These are phyloP conservation scores for Myotis brandtii DNA, from an alignment of 2,113 vertebrate species.

Conservation along the genomic window DNA sequence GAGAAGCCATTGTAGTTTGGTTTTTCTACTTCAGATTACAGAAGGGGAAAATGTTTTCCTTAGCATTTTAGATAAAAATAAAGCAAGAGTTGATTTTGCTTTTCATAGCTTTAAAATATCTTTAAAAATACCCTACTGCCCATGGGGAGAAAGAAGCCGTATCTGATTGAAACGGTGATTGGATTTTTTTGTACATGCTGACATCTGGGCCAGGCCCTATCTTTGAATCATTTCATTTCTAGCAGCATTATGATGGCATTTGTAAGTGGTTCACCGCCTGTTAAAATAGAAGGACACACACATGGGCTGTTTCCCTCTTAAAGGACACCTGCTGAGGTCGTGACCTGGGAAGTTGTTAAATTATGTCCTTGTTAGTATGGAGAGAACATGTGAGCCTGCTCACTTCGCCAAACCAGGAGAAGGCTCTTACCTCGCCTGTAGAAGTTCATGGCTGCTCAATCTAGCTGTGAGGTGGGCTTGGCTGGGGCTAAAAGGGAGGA, in stretches of 20 bases:
- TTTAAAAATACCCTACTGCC: slow-evolving; percentile 52
- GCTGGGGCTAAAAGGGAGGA: not conserved
- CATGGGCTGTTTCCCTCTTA: not conserved
- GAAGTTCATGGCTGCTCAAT: not conserved
- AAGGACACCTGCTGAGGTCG: not conserved
- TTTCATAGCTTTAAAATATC: slow-evolving; percentile 36
- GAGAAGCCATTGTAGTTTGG: not conserved
- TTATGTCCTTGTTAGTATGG: not conserved
- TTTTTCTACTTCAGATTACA: slow-evolving; percentile 50
- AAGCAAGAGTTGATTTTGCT: slow-evolving; percentile 66
- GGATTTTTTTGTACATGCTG: slow-evolving; percentile 70
- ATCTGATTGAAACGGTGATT: slow-evolving; percentile 75
- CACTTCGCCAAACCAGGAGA: not conserved
- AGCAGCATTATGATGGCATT: not conserved
- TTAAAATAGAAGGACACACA: slow-evolving; percentile 59
- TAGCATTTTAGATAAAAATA: slow-evolving; percentile 64
- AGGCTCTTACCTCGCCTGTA: not conserved
- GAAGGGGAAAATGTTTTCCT: not conserved
- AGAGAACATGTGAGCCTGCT: not conserved
- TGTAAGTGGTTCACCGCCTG: slow-evolving; percentile 54
- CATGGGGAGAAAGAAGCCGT: slow-evolving; percentile 38
- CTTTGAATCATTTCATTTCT: slow-evolving; percentile 58
- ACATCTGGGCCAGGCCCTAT: slow-evolving; percentile 60
- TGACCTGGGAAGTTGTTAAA: not conserved
- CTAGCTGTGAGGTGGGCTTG: not conserved